Evolutionary conservation across 2,113 vertebrate species (phyloP).

Genomic region (Pungitius pungitius): DNA sequence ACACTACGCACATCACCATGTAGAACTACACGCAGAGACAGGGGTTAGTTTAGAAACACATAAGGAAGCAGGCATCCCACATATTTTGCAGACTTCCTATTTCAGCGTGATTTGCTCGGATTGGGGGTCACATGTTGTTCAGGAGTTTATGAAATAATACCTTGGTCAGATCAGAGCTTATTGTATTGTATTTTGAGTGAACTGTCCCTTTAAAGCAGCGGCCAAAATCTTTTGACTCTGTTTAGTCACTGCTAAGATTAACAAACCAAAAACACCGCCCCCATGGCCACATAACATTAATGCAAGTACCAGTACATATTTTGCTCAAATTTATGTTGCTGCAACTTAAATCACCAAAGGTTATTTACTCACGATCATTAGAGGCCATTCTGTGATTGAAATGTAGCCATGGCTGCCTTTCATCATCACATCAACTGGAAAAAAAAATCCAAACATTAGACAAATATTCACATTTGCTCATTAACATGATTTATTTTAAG

Average conservation of each 20-base stretch:
- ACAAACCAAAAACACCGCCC: neutral
- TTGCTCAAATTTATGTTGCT: neutral
- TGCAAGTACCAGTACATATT: too few species aligned
- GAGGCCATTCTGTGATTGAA: slow-evolving; percentile 90
- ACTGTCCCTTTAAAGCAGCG: neutral
- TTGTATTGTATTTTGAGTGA: neutral
- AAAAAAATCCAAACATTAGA: slow-evolving; percentile 33
- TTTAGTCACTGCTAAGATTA: neutral
- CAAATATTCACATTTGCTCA: slow-evolving; percentile 3
- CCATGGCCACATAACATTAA: neutral
- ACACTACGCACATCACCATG: slow-evolving; percentile 90
- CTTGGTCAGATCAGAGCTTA: neutral
- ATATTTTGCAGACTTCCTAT: neutral
- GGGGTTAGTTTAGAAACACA: slow-evolving; percentile 24
- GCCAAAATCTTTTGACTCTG: neutral
- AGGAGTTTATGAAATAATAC: neutral
- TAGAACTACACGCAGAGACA: slow-evolving; percentile 80
- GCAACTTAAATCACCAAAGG: neutral
- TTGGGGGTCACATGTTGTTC: neutral
- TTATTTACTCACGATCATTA: slow-evolving; percentile 88
- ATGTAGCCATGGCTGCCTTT: slow-evolving; percentile 87
- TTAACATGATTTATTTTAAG: slow-evolving; percentile 1
- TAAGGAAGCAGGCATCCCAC: slow-evolving; percentile 27
- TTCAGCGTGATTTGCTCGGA: neutral
- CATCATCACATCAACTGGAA: slow-evolving; percentile 86